phyloP scores from a whole-genome alignment of 2,888 invertebrate genomes.

The Alentia gelatinosa region DNA sequence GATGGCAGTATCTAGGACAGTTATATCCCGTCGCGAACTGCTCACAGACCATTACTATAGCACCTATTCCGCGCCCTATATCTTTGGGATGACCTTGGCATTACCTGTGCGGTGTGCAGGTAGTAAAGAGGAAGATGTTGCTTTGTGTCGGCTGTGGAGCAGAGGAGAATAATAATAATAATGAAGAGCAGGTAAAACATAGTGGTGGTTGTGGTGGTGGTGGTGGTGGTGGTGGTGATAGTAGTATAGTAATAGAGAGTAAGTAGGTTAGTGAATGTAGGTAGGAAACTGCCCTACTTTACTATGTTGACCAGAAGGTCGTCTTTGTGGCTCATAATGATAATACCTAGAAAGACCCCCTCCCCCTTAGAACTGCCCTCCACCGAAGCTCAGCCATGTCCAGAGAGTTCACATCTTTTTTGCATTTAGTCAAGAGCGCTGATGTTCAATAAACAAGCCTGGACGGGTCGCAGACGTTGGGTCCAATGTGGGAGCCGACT shows the following conservation, averaged over 20 bases:
- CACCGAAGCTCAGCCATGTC: neutral
- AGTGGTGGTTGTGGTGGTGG: neutral
- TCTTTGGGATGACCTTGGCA: neutral
- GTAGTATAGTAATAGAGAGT: neutral
- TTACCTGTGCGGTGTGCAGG: neutral
- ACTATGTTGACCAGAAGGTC: neutral
- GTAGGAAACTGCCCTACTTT: neutral
- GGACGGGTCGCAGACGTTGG: neutral
- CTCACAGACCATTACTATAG: neutral
- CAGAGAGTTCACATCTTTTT: constrained; percentile 12
- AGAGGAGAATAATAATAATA: neutral
- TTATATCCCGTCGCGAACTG: neutral
- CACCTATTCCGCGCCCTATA: neutral
- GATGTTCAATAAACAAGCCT: constrained; percentile 33
- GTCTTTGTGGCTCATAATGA: neutral
- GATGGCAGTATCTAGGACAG: neutral
- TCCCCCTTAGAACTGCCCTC: neutral
- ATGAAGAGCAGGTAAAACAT: too few relatives aligned
- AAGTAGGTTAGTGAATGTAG: neutral
- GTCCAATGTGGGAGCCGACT: neutral
- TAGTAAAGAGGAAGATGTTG: neutral
- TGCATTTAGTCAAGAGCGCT: constrained; percentile 32
- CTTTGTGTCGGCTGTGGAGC: neutral
- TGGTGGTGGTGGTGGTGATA: neutral
- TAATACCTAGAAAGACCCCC: constrained; percentile 13